Conservation (phyloP, 2,113 vertebrate genomes). For the Tapirus terrestris region DNA sequence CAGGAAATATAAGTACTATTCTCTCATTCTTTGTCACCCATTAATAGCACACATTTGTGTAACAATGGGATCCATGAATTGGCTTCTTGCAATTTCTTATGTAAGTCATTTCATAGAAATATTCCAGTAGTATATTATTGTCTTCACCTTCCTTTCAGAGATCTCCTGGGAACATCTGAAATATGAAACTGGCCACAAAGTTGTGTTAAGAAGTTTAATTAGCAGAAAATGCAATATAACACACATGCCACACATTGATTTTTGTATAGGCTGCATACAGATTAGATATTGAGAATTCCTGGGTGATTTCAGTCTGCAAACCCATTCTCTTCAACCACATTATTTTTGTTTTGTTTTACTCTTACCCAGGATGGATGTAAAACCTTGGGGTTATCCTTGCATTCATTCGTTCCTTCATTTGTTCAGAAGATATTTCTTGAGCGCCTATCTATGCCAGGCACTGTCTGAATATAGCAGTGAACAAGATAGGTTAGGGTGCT, state of each 20-base stretch:
- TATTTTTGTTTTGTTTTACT: constrained; percentile 36
- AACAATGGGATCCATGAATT: constrained; percentile 32
- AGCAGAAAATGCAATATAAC: constrained; percentile 55
- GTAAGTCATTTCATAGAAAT: neutral
- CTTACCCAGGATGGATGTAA: neutral
- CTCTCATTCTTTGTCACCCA: neutral
- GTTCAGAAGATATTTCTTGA: neutral
- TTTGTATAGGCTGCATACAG: constrained; percentile 11
- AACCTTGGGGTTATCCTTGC: neutral
- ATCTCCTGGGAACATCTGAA: constrained; percentile 43
- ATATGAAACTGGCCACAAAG: constrained; percentile 18
- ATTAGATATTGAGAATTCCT: constrained; percentile 43
- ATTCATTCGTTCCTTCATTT: neutral
- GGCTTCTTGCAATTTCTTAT: constrained; percentile 19
- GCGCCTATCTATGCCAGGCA: neutral
- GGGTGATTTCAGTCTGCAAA: neutral
- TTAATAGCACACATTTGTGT: constrained; percentile 25
- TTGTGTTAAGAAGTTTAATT: constrained; percentile 66
- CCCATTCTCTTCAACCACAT: neutral
- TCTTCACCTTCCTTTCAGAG: constrained; percentile 11
- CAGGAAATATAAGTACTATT: constrained; percentile 34
- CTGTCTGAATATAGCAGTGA: neutral
- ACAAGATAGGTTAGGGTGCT: neutral
- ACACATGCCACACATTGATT: constrained; percentile 1
- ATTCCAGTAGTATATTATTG: constrained; percentile 19